Conservation (phyloP, 2,113 vertebrate species). For the Dromaius novaehollandiae region DNA sequence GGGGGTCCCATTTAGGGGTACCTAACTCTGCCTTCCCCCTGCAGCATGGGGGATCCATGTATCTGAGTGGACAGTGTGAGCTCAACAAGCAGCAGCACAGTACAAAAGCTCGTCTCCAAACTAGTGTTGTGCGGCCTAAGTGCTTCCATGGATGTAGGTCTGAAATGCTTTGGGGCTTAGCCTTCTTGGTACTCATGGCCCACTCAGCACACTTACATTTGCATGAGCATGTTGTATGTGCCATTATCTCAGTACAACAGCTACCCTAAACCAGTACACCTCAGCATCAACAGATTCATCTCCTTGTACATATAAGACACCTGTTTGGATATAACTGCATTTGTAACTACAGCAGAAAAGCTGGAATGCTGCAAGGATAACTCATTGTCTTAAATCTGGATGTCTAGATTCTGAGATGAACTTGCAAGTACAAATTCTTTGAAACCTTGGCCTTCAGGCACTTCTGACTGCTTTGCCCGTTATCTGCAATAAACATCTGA, state of each 20-base stretch:
- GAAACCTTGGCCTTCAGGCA: not conserved
- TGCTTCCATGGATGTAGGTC: not conserved
- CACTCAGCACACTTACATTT: not conserved
- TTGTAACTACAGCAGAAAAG: not conserved
- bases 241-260: not conserved
- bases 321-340: not conserved
- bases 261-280: not conserved
- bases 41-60: too few relatives aligned
- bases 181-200: not conserved
- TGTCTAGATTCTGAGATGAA: not conserved
- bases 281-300: not conserved
- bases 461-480: not conserved
- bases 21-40: not conserved
- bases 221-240: not conserved
- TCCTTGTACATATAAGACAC: not conserved
- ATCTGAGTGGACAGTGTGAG: not conserved
- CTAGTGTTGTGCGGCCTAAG: not conserved
- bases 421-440: not conserved
- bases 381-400: not conserved
- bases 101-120: not conserved
- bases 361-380: not conserved
- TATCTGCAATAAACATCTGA: not conserved
- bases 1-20: not conserved
- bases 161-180: not conserved
- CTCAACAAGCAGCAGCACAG: not conserved